Evolutionary conservation across 2,797 vertebrate species (phyloP).

Genomic region (Gobionotothen gibberifrons): DNA sequence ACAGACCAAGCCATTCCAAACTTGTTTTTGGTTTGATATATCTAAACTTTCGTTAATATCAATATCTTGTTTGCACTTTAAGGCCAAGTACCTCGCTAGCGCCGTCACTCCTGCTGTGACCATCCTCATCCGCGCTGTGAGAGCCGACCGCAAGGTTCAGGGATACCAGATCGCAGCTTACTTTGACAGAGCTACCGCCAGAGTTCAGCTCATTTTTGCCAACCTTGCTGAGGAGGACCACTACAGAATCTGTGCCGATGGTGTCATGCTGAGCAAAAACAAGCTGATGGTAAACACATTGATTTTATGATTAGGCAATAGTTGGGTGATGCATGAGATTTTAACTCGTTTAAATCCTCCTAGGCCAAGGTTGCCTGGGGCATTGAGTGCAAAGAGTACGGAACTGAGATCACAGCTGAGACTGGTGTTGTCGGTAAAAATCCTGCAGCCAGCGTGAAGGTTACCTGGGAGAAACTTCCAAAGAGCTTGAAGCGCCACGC

Average conservation of each 20-base stretch:
- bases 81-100: slow-evolving; percentile 83
- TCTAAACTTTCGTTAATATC: background rate
- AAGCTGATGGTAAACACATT: slow-evolving; percentile 83
- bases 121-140: slow-evolving; percentile 79
- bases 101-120: slow-evolving; percentile 75
- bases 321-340: background rate
- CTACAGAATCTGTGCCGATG: slow-evolving; percentile 87
- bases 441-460: slow-evolving; percentile 81
- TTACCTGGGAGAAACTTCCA: slow-evolving; percentile 85
- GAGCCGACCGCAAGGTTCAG: slow-evolving; percentile 74
- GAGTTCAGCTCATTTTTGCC: slow-evolving; percentile 84
- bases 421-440: slow-evolving; percentile 82
- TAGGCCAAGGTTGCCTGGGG: slow-evolving; percentile 88
- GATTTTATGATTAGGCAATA: background rate
- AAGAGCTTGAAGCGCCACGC: slow-evolving; percentile 54
- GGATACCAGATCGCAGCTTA: slow-evolving; percentile 87
- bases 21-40: background rate
- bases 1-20: background rate
- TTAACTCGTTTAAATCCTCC: background rate
- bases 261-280: slow-evolving; percentile 82
- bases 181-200: slow-evolving; percentile 70
- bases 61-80: slow-evolving; percentile 39
- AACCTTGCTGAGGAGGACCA: slow-evolving; percentile 81
- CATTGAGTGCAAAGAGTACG: slow-evolving; percentile 84
- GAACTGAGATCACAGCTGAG: slow-evolving; percentile 76